Base-by-base conservation (phyloP, 2,888 invertebrate species). In the Scrobipalpa atriplicella region DNA sequence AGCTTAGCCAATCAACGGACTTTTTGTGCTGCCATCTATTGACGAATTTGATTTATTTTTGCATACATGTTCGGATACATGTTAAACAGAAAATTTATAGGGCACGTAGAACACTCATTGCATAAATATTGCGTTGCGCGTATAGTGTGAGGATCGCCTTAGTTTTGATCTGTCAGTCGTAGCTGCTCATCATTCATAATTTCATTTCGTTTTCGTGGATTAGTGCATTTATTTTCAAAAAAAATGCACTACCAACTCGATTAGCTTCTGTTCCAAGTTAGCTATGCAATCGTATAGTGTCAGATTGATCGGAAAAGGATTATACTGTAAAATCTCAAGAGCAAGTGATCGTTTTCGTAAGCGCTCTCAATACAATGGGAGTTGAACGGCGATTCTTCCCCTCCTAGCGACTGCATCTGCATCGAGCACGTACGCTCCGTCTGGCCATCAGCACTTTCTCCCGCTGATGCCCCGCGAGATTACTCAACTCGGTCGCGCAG, bases 391-490 rank as follows among this genome's bases (percentile, higher is more conserved):
- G 68, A 70, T 74, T 72, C 74, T 75, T 80, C 80, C 80, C 79
- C 80, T 79, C 78, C 79, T 78, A 64, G 80, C 81, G 80, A 79
- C 80, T 83, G 81, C 86, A 87, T 88, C 87, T 86, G 72, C 77
- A 74, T 74, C 77, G 77, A 72, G 76, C 81, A 79, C 83, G 79
- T 80, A 82, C 82, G 75, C 72, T 75, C 73, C 70, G 71, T 79
- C 80, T 85, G 81, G 74, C 77, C 78, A 80, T 85, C 83, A 80
- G 78, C 78, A 91, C 91, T 91, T 92, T 91, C 92, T 88, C 90
- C 85, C 81, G 84, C 79, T 82, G 86, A 87, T 89, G 85, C 83
- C 82, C 83, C 81, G 84, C 80, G 78, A 80, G 82, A 82, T 90
- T 89, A 87, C 87, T 85, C 85, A 89, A 90, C 78, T 78, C 72